Evolutionary conservation across 2,888 invertebrate genomes (phyloP).

Genomic region (Zygaena filipendulae): DNA sequence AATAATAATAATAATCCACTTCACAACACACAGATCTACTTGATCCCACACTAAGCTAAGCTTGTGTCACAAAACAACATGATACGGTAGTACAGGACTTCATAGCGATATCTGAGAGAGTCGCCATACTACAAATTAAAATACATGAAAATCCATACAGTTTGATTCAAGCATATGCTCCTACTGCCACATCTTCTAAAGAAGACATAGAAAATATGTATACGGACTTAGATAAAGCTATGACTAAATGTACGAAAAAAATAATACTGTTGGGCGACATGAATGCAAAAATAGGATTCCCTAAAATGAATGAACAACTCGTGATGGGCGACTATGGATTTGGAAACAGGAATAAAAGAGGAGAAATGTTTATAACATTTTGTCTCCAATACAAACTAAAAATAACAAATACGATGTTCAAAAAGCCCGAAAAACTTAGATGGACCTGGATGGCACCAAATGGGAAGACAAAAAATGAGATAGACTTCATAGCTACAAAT

Average conservation of each 20-base stretch:
- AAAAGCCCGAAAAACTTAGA: conserved; percentile 1
- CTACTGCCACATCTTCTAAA: not conserved
- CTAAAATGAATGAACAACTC: not conserved
- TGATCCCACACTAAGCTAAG: too few species aligned
- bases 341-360: conserved; percentile 1
- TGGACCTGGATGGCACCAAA: conserved; percentile 5
- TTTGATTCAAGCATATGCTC: conserved; percentile 1
- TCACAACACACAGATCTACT: too few species aligned
- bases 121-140: not conserved
- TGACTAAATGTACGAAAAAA: not conserved
- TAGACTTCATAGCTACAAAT: conserved; percentile 4
- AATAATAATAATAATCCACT: too few species aligned
- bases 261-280: conserved; percentile 3
- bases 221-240: not conserved
- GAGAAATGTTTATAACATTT: conserved; percentile 1
- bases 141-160: not conserved
- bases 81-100: too few species aligned
- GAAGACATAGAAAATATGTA: conserved; percentile 2
- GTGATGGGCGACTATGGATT: conserved; percentile 1
- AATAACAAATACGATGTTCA: conserved; percentile 2
- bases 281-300: conserved; percentile 4
- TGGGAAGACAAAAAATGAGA: too few species aligned
- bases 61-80: too few species aligned
- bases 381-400: conserved; percentile 1
- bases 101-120: conserved; percentile 3